Conservation (phyloP, 2,888 invertebrate genomes). For the Pyrochroa serraticornis region DNA sequence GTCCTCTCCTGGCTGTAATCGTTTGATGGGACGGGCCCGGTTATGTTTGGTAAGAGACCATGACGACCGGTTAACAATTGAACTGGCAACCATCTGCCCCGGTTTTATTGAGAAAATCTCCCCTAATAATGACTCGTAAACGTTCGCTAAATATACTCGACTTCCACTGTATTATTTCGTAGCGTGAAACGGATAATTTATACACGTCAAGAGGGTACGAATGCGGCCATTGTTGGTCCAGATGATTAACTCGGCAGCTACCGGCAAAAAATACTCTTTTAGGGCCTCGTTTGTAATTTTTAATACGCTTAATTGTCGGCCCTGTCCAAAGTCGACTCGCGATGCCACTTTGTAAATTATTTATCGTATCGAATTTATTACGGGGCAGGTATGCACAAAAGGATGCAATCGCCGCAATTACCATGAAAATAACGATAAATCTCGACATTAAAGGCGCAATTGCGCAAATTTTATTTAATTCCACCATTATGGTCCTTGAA, state of each 20-base stretch:
- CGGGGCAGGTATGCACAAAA: conserved; percentile 26
- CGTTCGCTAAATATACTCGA: conserved; percentile 57
- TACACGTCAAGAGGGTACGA: conserved; percentile 49
- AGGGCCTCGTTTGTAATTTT: conserved; percentile 53
- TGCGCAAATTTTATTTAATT: too few relatives aligned
- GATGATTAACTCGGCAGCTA: conserved; percentile 52
- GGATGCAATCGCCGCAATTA: conserved; percentile 38
- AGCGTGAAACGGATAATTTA: conserved; percentile 56
- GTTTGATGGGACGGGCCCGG: conserved; percentile 44
- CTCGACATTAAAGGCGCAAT: conserved; percentile 35
- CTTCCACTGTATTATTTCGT: conserved; percentile 54
- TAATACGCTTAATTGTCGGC: conserved; percentile 54
- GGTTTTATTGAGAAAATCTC: conserved; percentile 50
- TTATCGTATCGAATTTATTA: too few relatives aligned
- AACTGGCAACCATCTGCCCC: conserved; percentile 55
- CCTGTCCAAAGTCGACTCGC: conserved; percentile 28
- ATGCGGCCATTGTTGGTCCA: conserved; percentile 46
- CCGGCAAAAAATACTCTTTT: conserved; percentile 44
- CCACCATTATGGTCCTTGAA: too few relatives aligned
- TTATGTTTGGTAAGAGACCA: conserved; percentile 55
- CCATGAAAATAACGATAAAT: conserved; percentile 41
- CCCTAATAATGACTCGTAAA: conserved; percentile 53
- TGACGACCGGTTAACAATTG: conserved; percentile 56
- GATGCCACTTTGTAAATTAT: too few relatives aligned
- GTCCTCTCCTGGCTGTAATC: conserved; percentile 35